Evolutionary conservation across 2,888 invertebrate genomes (phyloP).

Genomic region (Gibbula magus): DNA sequence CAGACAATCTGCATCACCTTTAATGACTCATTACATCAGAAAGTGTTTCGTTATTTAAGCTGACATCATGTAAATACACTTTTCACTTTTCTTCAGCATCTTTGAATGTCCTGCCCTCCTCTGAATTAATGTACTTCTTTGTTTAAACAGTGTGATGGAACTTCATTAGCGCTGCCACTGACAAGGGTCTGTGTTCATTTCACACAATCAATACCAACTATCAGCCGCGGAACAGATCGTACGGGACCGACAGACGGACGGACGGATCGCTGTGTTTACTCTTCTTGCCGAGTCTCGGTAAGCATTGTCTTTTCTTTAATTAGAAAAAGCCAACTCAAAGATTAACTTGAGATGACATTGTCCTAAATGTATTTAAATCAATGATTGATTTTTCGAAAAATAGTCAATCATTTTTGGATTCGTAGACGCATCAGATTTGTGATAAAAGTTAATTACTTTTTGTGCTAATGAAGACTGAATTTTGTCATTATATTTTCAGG

Average conservation of each 20-base stretch:
- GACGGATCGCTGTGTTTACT: too few relatives aligned
- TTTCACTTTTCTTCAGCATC: not conserved
- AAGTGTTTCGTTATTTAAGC: not conserved
- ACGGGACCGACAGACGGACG: too few relatives aligned
- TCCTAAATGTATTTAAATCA: too few relatives aligned
- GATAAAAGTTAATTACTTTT: too few relatives aligned
- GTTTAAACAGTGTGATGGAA: slow-evolving; percentile 9
- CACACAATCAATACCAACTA: slow-evolving; percentile 6
- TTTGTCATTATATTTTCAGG: too few relatives aligned
- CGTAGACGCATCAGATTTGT: too few relatives aligned
- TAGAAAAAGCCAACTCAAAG: not conserved
- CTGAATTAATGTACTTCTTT: slow-evolving; percentile 10
- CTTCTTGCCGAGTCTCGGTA: not conserved
- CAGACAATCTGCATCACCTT: too few relatives aligned
- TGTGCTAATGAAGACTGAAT: too few relatives aligned
- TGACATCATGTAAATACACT: not conserved
- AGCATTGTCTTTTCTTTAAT: slow-evolving; percentile 12
- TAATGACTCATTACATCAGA: too few relatives aligned
- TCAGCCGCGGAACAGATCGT: not conserved
- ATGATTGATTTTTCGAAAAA: too few relatives aligned
- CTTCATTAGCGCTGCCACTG: slow-evolving; percentile 5
- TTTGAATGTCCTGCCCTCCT: not conserved
- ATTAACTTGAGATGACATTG: too few relatives aligned
- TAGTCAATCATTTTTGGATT: too few relatives aligned
- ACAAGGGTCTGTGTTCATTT: not conserved